These are phyloP conservation scores for Vimba vimba DNA, from an alignment of 2,113 vertebrate species.

Conservation along the genomic window DNA sequence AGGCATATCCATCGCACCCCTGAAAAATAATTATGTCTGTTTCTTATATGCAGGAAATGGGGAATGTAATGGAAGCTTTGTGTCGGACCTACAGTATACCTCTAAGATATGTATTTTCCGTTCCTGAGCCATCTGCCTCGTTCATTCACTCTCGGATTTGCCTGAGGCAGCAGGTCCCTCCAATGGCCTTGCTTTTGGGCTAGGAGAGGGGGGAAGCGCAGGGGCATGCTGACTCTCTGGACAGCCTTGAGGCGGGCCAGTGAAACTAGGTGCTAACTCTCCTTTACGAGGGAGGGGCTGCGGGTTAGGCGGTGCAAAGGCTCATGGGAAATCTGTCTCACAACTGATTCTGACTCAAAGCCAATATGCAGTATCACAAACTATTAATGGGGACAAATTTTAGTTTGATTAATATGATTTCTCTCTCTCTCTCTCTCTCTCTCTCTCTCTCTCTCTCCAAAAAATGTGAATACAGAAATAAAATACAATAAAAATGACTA, in stretches of 20 bases:
- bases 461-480: background rate
- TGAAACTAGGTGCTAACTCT: constrained; percentile 80
- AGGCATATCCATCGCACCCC: constrained; percentile 35
- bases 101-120: constrained; percentile 72
- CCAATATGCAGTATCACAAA: constrained; percentile 75
- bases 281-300: constrained; percentile 71
- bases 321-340: constrained; percentile 79
- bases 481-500: constrained; percentile 15
- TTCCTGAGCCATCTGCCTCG: constrained; percentile 76
- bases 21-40: constrained; percentile 42
- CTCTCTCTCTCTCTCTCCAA: background rate
- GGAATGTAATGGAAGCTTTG: constrained; percentile 50
- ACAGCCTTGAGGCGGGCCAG: constrained; percentile 71
- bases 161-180: constrained; percentile 71
- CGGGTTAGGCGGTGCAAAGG: constrained; percentile 68
- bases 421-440: background rate
- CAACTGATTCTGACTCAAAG: constrained; percentile 74
- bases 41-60: constrained; percentile 26
- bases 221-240: constrained; percentile 71
- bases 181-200: constrained; percentile 70
- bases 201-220: constrained; percentile 6
- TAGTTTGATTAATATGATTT: background rate
- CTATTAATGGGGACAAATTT: constrained; percentile 62
- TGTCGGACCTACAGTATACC: constrained; percentile 65
- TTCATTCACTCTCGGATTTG: constrained; percentile 74